Evolutionary conservation across 2,797 vertebrate species (phyloP).

Genomic region (Hypotaenidia philippensis): DNA sequence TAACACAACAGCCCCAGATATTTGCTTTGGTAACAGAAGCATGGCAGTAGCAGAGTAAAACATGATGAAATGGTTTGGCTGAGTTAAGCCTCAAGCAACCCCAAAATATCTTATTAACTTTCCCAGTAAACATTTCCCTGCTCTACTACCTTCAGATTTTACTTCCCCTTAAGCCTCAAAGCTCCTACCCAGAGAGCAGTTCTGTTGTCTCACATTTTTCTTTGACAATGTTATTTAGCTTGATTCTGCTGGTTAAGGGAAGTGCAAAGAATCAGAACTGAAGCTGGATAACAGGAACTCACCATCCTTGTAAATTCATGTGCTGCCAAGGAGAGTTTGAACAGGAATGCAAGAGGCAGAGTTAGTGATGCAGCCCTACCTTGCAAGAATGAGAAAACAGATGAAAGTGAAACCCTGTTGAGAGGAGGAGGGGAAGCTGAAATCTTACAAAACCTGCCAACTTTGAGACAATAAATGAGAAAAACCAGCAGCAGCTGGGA

Average conservation of each 20-base stretch:
- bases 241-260: not conserved
- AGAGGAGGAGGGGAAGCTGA: not conserved
- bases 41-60: not conserved
- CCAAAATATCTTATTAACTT: not conserved
- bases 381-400: not conserved
- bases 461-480: not conserved
- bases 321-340: not conserved
- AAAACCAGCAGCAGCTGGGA: slow-evolving; percentile 20
- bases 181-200: not conserved
- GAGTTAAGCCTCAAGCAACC: not conserved
- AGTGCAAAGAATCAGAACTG: not conserved
- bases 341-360: not conserved
- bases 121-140: not conserved
- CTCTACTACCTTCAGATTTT: not conserved
- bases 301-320: not conserved
- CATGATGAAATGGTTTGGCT: not conserved
- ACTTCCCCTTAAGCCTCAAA: not conserved
- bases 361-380: not conserved
- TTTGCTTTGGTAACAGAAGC: slow-evolving; percentile 27
- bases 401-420: not conserved
- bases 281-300: not conserved
- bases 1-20: slow-evolving; percentile 22
- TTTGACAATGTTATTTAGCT: not conserved
- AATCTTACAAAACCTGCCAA: not conserved
- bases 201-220: not conserved